Base-by-base conservation (phyloP, 2,797 vertebrate genomes). In the Mormyrus hasselquistii region DNA sequence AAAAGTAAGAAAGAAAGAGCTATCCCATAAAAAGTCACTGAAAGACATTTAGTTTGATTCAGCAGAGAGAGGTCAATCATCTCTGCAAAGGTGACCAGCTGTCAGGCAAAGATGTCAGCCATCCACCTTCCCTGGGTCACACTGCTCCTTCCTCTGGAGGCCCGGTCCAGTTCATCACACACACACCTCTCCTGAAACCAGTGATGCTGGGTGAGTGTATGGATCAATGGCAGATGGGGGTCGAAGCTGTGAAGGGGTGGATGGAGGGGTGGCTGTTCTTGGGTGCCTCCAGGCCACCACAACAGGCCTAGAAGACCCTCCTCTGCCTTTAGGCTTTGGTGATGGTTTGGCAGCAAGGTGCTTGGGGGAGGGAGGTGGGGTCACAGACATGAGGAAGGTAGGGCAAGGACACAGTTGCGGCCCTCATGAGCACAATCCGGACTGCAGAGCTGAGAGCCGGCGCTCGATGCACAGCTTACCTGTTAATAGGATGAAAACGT, bases 401-500 rank as follows among this genome's bases (percentile, higher is more conserved):
- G 89, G 49, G 89, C 82, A 84, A 0, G 3, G 14, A 34, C 92
- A 89, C 87, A 57, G 90, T 84, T 53, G 22, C n/a, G 89, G 1
- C 79, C 91, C 3, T 96, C 93, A 96, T 88, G 93, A 94, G 88
- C 92, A 95, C 92, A 93, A 92, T 90, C 96, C 95, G 0, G 92
- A 95, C 76, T 98, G 95, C 91, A 99, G 95, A 50, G 97, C 96
- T 0, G 96, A 97, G 41, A 99, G 96, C 88, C 97, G 96, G 62
- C 96, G 95, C 93, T 99, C 98, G 1, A 99, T 98, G 92, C 97
- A 98, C 93, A 97, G 94, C 90, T 99, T 99, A 95, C 97, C 98
- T 99, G 93, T 0, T 90, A n/a, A 93, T 25, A 90, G n/a, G n/a
- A 52, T 52, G 44, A 22, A 84, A 84, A 84, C 1, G 6, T 19